phyloP scores from a whole-genome alignment of 2,888 invertebrate genomes.

The Polylopha cassiicola region DNA sequence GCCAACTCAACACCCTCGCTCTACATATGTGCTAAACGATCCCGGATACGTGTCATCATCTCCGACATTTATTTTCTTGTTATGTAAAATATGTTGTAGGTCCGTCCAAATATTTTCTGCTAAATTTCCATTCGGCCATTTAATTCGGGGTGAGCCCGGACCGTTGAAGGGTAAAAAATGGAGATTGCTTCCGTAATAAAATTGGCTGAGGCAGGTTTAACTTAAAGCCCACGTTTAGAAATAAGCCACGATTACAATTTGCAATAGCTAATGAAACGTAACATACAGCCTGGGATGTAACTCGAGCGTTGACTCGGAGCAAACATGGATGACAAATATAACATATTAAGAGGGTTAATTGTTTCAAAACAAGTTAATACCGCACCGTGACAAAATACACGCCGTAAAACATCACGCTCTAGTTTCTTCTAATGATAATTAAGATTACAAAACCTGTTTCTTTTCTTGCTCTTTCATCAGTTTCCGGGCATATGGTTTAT shows the following conservation, averaged over 20 bases:
- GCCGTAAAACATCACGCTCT: slow-evolving; percentile 10
- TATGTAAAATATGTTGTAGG: slow-evolving; percentile 22
- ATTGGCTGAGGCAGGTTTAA: slow-evolving; percentile 23
- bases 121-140: slow-evolving; percentile 21
- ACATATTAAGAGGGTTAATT: too few relatives aligned
- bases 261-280: too few relatives aligned
- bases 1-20: slow-evolving; percentile 50
- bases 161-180: slow-evolving; percentile 28
- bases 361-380: not conserved
- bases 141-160: slow-evolving; percentile 22
- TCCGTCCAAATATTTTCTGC: slow-evolving; percentile 22
- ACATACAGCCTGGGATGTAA: too few relatives aligned
- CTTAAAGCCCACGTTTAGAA: slow-evolving; percentile 7
- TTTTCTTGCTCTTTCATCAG: slow-evolving; percentile 46
- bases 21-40: slow-evolving; percentile 64
- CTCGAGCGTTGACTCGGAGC: too few relatives aligned
- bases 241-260: slow-evolving; percentile 2
- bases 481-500: slow-evolving; percentile 58
- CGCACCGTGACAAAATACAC: slow-evolving; percentile 13
- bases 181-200: slow-evolving; percentile 30
- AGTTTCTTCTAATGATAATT: slow-evolving; percentile 21
- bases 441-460: slow-evolving; percentile 31
- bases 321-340: too few relatives aligned
- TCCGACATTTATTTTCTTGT: slow-evolving; percentile 44
- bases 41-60: slow-evolving; percentile 45